Conservation (phyloP, 2,113 vertebrate species). For the Caloenas nicobarica region DNA sequence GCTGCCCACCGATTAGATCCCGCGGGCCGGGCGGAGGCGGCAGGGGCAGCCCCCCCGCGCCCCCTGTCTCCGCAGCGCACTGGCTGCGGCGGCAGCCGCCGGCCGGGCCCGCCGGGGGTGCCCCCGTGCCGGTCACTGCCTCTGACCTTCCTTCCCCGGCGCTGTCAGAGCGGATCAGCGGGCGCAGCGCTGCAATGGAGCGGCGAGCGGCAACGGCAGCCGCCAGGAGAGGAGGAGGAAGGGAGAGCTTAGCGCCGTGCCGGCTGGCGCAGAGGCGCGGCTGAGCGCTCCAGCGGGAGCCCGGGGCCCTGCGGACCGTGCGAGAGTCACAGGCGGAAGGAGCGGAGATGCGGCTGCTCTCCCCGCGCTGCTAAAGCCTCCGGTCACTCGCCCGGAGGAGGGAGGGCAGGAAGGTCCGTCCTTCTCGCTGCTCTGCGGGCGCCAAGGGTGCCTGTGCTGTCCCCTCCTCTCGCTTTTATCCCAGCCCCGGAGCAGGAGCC, state of each 20-base stretch:
- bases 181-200: constrained; percentile 48
- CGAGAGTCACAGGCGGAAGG: background rate
- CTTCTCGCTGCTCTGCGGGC: background rate
- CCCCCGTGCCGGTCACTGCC: background rate
- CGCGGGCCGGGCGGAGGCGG: background rate
- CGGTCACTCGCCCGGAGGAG: background rate
- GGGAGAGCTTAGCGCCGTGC: constrained; percentile 28
- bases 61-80: background rate
- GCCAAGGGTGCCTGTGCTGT: background rate
- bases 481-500: constrained; percentile 14
- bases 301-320: background rate
- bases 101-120: background rate
- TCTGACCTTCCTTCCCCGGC: background rate
- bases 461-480: constrained; percentile 2
- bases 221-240: constrained; percentile 17
- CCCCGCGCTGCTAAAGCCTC: background rate
- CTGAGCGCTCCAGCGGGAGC: constrained; percentile 37
- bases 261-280: constrained; percentile 48
- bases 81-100: background rate
- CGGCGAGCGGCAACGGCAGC: background rate
- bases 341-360: background rate
- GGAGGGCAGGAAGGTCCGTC: background rate
- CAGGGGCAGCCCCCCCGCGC: background rate
- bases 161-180: constrained; percentile 6
- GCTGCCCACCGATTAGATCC: accelerated